Evolutionary conservation across 2,113 vertebrate genomes (phyloP).

Genomic region (Ptyas mucosa): DNA sequence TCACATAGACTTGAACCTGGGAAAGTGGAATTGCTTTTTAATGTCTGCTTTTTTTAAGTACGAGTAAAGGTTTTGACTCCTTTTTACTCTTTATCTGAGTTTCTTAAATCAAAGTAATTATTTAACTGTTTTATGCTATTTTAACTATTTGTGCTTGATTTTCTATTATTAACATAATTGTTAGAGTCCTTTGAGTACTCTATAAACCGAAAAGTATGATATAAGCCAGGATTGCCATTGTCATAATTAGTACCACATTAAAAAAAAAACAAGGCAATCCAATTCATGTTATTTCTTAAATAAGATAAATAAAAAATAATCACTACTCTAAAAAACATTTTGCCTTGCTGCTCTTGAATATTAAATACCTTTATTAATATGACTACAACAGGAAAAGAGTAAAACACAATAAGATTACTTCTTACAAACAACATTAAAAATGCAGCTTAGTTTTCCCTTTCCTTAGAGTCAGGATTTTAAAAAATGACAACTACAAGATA

Average conservation of each 20-base stretch:
- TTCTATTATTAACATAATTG: background rate
- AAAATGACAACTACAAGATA: constrained; percentile 95
- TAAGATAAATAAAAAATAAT: constrained; percentile 36
- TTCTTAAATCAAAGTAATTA: background rate
- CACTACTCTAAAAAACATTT: background rate
- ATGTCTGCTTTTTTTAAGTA: background rate
- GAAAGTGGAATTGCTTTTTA: background rate
- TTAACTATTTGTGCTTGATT: background rate
- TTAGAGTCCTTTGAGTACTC: background rate
- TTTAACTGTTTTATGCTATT: background rate
- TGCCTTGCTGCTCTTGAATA: constrained; percentile 22
- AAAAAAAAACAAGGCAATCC: background rate
- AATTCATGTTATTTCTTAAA: constrained; percentile 31
- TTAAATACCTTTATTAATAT: constrained; percentile 15
- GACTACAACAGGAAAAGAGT: constrained; percentile 39
- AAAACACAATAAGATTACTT: constrained; percentile 50
- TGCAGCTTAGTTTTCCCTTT: constrained; percentile 62
- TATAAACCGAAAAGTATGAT: background rate
- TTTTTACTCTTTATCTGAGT: background rate
- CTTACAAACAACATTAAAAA: constrained; percentile 69
- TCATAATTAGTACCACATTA: background rate
- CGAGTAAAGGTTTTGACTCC: background rate
- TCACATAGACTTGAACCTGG: background rate
- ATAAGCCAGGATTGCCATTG: background rate
- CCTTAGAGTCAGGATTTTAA: constrained; percentile 58